Evolutionary conservation across 2,888 invertebrate species (phyloP), one percentile per base, ranked within the genome.

Genomic region (Drosophila pseudotakahashii): DNA sequence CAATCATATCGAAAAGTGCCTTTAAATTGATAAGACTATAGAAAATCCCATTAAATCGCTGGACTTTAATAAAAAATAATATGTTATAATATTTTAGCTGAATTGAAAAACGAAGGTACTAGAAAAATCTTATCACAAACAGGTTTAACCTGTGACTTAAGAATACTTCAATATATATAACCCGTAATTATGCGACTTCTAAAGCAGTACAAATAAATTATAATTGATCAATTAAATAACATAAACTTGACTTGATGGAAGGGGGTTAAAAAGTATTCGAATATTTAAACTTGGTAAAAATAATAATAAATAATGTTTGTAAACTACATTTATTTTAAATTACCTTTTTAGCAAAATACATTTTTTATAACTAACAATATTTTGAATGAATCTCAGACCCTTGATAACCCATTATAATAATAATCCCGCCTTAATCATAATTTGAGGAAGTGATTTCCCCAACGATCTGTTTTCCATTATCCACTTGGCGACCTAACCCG

Each of bases 391-490:
- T n/a, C n/a, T n/a, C n/a, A n/a, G n/a, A n/a, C n/a, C n/a, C n/a
- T n/a, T n/a, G n/a, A n/a, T n/a, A n/a, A n/a, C n/a, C 19, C 19
- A 19, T 19, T 2, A 16, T 11, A 47, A 6, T 16, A 47, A 32
- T 32, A 11, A 14, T 14, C 10, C 2, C 11, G 30, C 14, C 11
- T 16, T 34, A 19, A 41, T 47, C 30, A 47, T n/a, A 16, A 36
- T n/a, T 54, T 54, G 30, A 19, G 30, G 39, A 39, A 58, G 39
- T 39, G 39, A 53, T 32, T 54, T 19, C 4, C 32, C 30, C 16
- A 58, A 16, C n/a, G 53, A 54, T 59, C 34, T 57, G 41, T 59
- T 55, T 55, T 59, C 34, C 57, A 59, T 57, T 47, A 6, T 47
- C 30, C 30, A 19, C 16, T 36, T 50, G 36, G 50, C 63, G 14